Base-by-base conservation (phyloP, 2,797 vertebrate species). In the Tauraco hartlaubi region DNA sequence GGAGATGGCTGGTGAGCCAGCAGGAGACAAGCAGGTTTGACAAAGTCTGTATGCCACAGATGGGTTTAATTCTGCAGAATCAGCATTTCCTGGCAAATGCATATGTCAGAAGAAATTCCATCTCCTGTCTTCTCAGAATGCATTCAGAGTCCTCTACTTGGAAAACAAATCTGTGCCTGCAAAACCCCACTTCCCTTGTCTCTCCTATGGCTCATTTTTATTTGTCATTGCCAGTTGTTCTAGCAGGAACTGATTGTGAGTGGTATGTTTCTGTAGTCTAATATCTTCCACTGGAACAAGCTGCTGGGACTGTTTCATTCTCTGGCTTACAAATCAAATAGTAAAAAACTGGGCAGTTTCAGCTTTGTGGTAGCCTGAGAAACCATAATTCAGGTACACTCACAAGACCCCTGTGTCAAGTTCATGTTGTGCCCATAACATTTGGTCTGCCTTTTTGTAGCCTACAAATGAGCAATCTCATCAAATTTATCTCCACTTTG, bases 41-140 rank as follows among this genome's bases (percentile, higher is more conserved):
- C 93, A 80, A 94, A 92, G 49, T 63, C 26, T n/a, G 20, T 46
- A 14, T 68, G 64, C 87, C 72, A 92, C 78, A 85, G 78, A 89
- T 80, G 93, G 68, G 56, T 63, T 88, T 77, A 31, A 81, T 95
- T 91, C 62, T 64, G 88, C 88, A 51, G 82, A 83, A 67, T 90
- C 95, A 95, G 93, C 93, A 35, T 80, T 90, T 91, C 62, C 56
- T 46, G 37, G 82, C 52, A 71, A 91, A 77, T 28, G 51, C 73
- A 33, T 80, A 78, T 91, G 94, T 85, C 88, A 63, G 93, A 72
- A 90, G 95, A 90, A 88, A 95, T 96, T 85, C 90, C 37, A 8
- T 69, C 76, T 92, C 68, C 41, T 92, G 76, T 56, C 89, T 94
- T 44, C 61, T 39, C 7, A 14, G 63, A 71, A 44, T 37, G 44